Evolutionary conservation across 2,113 vertebrate species (phyloP).

Genomic region (Cricetomys ansorgei): DNA sequence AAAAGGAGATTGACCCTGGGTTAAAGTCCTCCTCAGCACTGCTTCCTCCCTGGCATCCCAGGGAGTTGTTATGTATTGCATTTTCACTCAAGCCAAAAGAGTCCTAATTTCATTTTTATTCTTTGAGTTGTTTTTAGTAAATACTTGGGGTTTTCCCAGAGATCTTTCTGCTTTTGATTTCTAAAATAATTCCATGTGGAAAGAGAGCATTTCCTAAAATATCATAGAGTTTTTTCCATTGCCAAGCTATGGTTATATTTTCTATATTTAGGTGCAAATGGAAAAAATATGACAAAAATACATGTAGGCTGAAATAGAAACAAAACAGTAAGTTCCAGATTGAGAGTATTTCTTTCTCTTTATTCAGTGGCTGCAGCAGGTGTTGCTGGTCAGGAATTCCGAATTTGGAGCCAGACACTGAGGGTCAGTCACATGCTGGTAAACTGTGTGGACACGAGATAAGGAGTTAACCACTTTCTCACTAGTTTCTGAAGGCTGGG

Average conservation of each 20-base stretch:
- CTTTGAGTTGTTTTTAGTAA: constrained; percentile 10
- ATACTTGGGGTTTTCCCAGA: constrained; percentile 5
- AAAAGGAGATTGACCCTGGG: too few species aligned
- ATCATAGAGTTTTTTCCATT: constrained; percentile 14
- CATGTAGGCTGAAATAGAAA: not conserved
- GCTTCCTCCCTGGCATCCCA: not conserved
- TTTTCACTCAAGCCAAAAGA: not conserved
- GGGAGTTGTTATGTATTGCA: not conserved
- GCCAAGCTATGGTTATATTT: constrained; percentile 5
- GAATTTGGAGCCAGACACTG: not conserved
- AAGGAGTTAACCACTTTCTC: not conserved
- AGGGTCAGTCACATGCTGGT: not conserved
- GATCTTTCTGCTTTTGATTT: constrained; percentile 21
- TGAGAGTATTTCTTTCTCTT: not conserved
- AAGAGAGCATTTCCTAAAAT: not conserved
- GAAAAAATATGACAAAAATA: constrained; percentile 41
- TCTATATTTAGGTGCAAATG: constrained; percentile 35
- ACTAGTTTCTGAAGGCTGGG: not conserved
- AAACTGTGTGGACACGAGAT: not conserved
- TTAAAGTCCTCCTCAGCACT: not conserved
- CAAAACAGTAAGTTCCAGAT: not conserved
- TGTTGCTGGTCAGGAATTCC: not conserved
- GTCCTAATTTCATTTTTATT: constrained; percentile 4
- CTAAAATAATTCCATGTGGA: constrained; percentile 23
- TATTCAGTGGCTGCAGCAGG: not conserved